Evolutionary conservation across 1,140 invertebrate genomes (phyloP).

Genomic region (Dinothrombium tinctorium): DNA sequence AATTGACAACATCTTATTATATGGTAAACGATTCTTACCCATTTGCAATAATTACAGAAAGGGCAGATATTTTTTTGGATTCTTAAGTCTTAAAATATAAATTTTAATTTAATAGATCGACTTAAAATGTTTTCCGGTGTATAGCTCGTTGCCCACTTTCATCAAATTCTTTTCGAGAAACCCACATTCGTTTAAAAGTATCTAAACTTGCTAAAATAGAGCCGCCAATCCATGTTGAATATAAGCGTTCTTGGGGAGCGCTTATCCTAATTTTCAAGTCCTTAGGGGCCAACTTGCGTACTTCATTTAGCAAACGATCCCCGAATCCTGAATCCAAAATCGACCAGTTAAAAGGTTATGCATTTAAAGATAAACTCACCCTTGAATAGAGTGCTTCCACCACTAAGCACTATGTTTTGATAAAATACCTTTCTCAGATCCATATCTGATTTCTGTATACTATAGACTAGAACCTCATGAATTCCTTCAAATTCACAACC

Average conservation of each 20-base stretch:
- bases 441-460: conserved; percentile 92
- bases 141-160: conserved; percentile 79
- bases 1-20: too few species aligned
- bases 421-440: conserved; percentile 88
- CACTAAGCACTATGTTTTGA: conserved; percentile 92
- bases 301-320: conserved; percentile 74
- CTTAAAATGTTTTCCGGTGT: conserved; percentile 91
- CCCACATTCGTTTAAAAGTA: conserved; percentile 99
- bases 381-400: conserved; percentile 86
- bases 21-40: too few species aligned
- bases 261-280: conserved; percentile 90
- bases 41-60: too few species aligned
- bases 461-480: conserved; percentile 78
- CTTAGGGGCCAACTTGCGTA: conserved; percentile 76
- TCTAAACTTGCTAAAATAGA: conserved; percentile 97
- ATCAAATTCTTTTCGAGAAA: conserved; percentile 89
- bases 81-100: too few species aligned
- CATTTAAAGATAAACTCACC: conserved; percentile 21
- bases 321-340: conserved; percentile 50
- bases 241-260: conserved; percentile 86
- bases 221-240: conserved; percentile 96
- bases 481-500: conserved; percentile 95
- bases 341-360: conserved; percentile 16
- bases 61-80: too few species aligned
- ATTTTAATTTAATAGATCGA: too few species aligned